Evolutionary conservation across 1,140 invertebrate species (phyloP).

Genomic region (Hypsibius dujardini): DNA sequence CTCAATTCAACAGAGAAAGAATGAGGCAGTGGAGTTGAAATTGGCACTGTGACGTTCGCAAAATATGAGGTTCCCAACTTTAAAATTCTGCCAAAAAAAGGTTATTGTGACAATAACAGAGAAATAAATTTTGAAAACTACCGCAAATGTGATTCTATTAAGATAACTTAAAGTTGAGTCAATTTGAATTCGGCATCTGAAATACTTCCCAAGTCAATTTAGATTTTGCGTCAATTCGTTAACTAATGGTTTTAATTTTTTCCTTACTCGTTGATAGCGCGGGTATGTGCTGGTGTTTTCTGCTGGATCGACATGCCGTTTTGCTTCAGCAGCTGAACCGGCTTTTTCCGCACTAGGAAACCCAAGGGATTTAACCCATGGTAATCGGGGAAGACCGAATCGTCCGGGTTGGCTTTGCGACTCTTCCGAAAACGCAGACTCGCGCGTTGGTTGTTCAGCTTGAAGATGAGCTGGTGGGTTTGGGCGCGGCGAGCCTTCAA

Average conservation of each 20-base stretch:
- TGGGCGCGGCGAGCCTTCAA: background rate
- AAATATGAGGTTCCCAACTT: no score
- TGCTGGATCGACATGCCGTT: conserved; percentile 5
- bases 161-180: no score
- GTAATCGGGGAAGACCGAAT: background rate
- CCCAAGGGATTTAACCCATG: background rate
- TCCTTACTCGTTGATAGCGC: background rate
- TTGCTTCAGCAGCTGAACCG: background rate
- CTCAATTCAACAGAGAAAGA: no score
- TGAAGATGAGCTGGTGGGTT: background rate
- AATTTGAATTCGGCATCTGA: no score
- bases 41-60: no score
- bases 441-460: background rate
- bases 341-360: background rate
- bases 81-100: no score
- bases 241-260: background rate
- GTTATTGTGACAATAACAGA: no score
- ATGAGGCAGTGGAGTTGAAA: no score
- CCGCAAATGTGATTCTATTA: no score
- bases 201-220: no score
- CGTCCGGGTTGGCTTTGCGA: background rate
- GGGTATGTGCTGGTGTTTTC: background rate
- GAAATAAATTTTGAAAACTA: no score
- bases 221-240: no score
- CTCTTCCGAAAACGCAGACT: background rate